Conservation (phyloP, 92 coral and sea anemone species). For the Phymanthus crucifer region DNA sequence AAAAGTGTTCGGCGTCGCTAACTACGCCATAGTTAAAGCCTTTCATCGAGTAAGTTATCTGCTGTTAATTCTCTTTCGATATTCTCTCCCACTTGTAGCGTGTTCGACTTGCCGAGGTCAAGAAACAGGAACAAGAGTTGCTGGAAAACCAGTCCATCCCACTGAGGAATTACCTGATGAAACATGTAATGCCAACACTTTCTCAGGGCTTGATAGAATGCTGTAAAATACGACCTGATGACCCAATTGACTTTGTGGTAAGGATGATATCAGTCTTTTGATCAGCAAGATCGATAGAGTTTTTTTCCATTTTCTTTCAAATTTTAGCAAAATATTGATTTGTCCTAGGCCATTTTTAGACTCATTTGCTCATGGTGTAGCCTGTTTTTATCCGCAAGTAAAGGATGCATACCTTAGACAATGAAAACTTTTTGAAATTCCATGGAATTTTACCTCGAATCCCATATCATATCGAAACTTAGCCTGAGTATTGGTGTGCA, state of each 20-base stretch:
- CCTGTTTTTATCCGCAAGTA: too few species aligned
- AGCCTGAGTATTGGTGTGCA: too few species aligned
- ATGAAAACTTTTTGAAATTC: too few species aligned
- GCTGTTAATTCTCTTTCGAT: background rate
- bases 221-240: constrained; percentile 93
- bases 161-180: constrained; percentile 97
- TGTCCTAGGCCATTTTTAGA: too few species aligned
- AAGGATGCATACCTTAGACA: too few species aligned
- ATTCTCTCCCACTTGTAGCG: constrained; percentile 47
- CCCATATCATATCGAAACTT: too few species aligned
- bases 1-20: too few species aligned
- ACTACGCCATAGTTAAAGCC: too few species aligned
- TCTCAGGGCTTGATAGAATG: constrained; percentile 94
- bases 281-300: background rate
- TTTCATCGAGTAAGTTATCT: background rate
- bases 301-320: background rate
- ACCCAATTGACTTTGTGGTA: constrained; percentile 96
- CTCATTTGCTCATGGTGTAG: too few species aligned
- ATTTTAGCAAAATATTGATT: background rate
- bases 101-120: constrained; percentile 83
- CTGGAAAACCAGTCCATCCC: constrained; percentile 97
- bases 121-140: constrained; percentile 90
- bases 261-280: constrained; percentile 13
- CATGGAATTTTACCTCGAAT: too few species aligned
- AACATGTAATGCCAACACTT: constrained; percentile 98